These are phyloP conservation scores for Emmelina monodactyla DNA, from an alignment of 2,888 invertebrate genomes.

Conservation along the genomic window DNA sequence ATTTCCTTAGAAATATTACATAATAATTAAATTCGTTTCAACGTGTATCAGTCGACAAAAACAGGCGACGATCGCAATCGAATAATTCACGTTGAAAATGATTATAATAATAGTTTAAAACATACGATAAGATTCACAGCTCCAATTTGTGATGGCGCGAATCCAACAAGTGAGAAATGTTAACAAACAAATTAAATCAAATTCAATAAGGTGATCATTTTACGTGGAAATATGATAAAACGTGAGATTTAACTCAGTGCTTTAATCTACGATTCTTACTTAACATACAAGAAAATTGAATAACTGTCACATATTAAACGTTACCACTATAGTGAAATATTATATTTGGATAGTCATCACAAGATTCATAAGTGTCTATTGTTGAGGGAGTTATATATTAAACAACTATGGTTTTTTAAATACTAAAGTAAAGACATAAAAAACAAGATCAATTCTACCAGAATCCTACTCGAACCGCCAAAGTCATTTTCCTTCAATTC, in stretches of 20 bases:
- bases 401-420: not conserved
- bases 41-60: slow-evolving; percentile 12
- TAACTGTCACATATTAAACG: not conserved
- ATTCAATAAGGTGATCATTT: too few species aligned
- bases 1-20: slow-evolving; percentile 46
- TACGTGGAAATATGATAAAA: too few species aligned
- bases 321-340: not conserved
- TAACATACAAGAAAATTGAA: not conserved
- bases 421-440: not conserved
- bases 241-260: not conserved
- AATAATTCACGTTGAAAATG: slow-evolving; percentile 11
- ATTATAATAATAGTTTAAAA: slow-evolving; percentile 20
- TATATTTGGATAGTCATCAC: not conserved
- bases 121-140: slow-evolving; percentile 32
- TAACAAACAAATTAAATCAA: not conserved
- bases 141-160: slow-evolving; percentile 20
- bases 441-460: too few species aligned
- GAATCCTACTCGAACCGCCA: too few species aligned
- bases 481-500: too few species aligned
- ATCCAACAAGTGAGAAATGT: slow-evolving; percentile 20
- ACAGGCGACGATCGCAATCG: too few species aligned
- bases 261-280: not conserved
- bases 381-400: not conserved
- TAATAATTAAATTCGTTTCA: slow-evolving; percentile 24
- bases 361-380: slow-evolving; percentile 1